Conservation (phyloP, 1,140 invertebrate genomes). For the Drosophila santomea region DNA sequence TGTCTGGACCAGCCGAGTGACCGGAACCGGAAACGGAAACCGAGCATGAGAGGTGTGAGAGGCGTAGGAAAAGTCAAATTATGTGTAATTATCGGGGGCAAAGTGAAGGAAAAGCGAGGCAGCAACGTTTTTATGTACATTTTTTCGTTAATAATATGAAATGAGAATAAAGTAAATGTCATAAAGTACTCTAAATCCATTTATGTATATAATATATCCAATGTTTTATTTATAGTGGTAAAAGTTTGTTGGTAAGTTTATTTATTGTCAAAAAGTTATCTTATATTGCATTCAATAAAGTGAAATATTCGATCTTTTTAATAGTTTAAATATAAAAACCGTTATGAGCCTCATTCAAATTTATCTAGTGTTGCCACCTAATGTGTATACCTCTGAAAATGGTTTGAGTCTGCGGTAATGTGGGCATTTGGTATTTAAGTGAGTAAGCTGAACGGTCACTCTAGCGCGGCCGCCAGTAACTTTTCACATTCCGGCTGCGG, state of each 20-base stretch:
- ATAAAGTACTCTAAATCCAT: constrained; percentile 32
- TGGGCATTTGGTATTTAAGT: neutral
- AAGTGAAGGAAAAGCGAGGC: constrained; percentile 22
- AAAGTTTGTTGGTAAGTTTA: neutral
- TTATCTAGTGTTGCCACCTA: neutral
- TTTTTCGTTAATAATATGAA: constrained; percentile 60
- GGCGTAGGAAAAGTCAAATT: constrained; percentile 75
- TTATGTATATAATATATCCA: constrained; percentile 23
- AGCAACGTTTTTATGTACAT: constrained; percentile 73
- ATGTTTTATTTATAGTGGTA: constrained; percentile 4
- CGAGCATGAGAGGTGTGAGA: constrained; percentile 14
- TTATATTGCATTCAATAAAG: too few species aligned
- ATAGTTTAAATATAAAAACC: neutral
- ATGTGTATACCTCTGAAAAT: neutral
- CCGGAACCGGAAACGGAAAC: neutral
- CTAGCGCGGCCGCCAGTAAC: neutral
- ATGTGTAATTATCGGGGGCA: constrained; percentile 49
- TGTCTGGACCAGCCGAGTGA: constrained; percentile 24
- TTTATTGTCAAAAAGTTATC: too few species aligned
- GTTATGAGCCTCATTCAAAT: neutral
- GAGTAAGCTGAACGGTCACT: neutral
- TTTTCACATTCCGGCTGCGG: neutral
- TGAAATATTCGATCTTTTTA: too few species aligned
- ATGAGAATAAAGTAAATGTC: constrained; percentile 73
- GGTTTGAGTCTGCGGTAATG: neutral